Base-by-base conservation (phyloP, 2,797 vertebrate genomes). In the Sandelia bainsii region DNA sequence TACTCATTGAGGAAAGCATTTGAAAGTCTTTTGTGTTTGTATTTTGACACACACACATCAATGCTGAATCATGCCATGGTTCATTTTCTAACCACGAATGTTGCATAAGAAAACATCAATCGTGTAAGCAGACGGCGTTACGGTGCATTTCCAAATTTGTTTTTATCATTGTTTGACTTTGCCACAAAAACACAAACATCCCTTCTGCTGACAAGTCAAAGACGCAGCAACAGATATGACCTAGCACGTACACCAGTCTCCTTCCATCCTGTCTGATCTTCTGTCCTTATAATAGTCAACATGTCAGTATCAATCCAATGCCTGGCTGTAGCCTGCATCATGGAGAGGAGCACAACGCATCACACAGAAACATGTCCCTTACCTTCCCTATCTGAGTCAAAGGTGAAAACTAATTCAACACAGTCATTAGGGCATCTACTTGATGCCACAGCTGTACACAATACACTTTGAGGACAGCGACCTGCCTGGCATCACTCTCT, bases 401-500 rank as follows among this genome's bases (percentile, higher is more conserved):
- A 62, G 61, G 57, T 56, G n/a, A 81, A 79, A 70, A 65, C 58
- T 77, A 83, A 83, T 56, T 67, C 23, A 69, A 0, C 13, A 14
- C 11, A 44, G 17, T 44, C 27, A n/a, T 20, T 27, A 48, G 62
- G 59, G 13, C 63, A 54, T 66, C 37, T n/a, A n/a, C 25, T 54
- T 66, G 32, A 79, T 75, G 59, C 68, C 83, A 25, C 40, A 61
- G 48, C 71, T 46, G 57, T 45, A 14, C 34, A 13, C 34, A 62
- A 81, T 75, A 16, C 66, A 57, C 39, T 40, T 6, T 10, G 72
- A 67, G 83, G 76, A 51, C 81, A 63, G 25, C 45, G 53, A 81
- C 81, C 78, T 45, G n/a, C 23, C 75, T 83, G 85, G 64, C 68
- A 62, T 69, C 59, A 66, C 46, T 54, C 56, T 37, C 40, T 16